Conservation (phyloP, 2,113 vertebrate species). For the Galemys pyrenaicus region DNA sequence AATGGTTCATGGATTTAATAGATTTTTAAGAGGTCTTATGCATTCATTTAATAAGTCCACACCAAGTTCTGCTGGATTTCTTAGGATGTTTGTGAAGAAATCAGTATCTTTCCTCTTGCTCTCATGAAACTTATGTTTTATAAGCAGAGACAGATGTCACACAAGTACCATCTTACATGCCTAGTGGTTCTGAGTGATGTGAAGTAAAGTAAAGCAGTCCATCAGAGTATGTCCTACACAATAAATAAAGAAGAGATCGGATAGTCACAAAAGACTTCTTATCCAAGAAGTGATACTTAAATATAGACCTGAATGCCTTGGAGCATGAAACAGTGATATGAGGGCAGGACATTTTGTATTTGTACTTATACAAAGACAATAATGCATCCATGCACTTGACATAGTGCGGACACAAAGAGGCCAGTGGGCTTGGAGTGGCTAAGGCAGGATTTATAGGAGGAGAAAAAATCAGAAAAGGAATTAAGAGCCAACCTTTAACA, state of each 20-base stretch:
- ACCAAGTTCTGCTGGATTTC: not conserved
- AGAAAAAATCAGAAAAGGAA: not conserved
- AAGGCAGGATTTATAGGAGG: rapidly evolving
- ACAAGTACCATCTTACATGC: not conserved
- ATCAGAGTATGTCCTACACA: not conserved
- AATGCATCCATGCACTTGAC: not conserved
- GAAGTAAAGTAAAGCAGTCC: not conserved
- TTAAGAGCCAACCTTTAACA: not conserved
- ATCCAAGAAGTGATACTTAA: not conserved
- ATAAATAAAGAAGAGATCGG: not conserved
- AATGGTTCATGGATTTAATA: not conserved
- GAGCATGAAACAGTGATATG: not conserved
- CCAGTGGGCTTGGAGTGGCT: not conserved
- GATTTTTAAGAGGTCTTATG: not conserved
- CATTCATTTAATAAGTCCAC: not conserved
- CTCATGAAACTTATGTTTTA: not conserved
- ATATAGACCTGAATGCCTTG: not conserved
- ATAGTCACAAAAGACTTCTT: not conserved
- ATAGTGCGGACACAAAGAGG: not conserved
- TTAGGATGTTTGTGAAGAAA: slow-evolving; percentile 2
- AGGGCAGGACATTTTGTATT: not conserved
- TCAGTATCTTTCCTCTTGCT: not conserved
- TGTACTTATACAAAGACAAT: not conserved
- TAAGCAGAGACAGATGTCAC: not conserved
- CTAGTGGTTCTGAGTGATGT: not conserved